Evolutionary conservation across 1,140 invertebrate genomes (phyloP), one percentile per base, ranked within the genome.

Genomic region (Hyphantria cunea): DNA sequence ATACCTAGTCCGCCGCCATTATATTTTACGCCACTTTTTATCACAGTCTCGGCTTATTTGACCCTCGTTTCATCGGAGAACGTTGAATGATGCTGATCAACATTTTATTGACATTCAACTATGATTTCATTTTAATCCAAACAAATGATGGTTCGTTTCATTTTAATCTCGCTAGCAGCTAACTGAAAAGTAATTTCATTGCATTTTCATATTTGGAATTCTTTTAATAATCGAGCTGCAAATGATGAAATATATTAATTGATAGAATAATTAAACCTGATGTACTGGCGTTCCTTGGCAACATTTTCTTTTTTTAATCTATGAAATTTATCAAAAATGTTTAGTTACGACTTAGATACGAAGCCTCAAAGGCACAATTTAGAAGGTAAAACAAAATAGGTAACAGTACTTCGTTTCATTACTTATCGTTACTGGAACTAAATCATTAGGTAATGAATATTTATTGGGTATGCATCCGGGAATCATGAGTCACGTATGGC

Each of bases 21-120:
- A 74, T 72, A 80, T 78, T 80, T 81, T 66, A 71, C 67, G 70
- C 70, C 62, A 65, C 62, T 82, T 78, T 82, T 75, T 72, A 74
- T 72, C 55, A 59, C 59, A 49, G 66, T n/a, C 45, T 67, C 45
- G 13, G 53, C 62, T 55, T 51, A 58, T 14, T 53, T 61, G 48
- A 52, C 65, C 45, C 39, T 45, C 50, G 49, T 45, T 60, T 42
- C 33, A 44, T 50, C 48, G 39, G 58, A 60, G 58, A 51, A 15
- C 58, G 39, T 52, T 52, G 37, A 60, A 52, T 50, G 45, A 49
- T 51, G 58, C 49, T 37, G 48, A 51, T 60, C 58, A 48, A 52
- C 39, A 17, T 52, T 39, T 60, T 60, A 51, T 60, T 60, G 48
- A 60, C 39, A 41, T 50, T 41, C n/a, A 49, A 49, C 47, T 59